phyloP scores from a whole-genome alignment of 2,113 vertebrate genomes.

The Callithrix jacchus region DNA sequence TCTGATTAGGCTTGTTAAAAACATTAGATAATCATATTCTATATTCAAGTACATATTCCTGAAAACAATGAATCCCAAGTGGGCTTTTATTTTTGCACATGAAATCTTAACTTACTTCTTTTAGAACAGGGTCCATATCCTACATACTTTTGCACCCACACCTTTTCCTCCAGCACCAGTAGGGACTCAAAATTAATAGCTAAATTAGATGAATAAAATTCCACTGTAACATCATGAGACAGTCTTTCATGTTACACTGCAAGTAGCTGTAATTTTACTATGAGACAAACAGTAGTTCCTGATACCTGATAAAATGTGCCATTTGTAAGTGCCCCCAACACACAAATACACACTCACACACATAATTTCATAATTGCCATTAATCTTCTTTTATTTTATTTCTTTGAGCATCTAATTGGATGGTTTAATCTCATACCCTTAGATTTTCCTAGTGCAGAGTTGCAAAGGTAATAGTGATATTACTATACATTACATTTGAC shows the following conservation, averaged over 20 bases:
- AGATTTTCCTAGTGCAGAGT: neutral
- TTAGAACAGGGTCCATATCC: neutral
- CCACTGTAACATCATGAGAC: neutral
- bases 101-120: neutral
- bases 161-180: neutral
- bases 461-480: neutral
- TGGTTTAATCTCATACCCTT: neutral
- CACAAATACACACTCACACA: neutral
- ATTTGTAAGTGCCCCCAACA: neutral
- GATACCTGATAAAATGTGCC: neutral
- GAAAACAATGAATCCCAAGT: neutral
- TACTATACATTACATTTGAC: neutral
- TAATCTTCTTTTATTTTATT: neutral
- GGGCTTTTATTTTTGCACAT: slow-evolving; percentile 38
- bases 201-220: neutral
- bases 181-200: neutral
- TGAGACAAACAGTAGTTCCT: neutral
- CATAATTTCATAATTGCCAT: neutral
- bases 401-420: neutral
- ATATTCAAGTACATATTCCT: neutral
- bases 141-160: neutral
- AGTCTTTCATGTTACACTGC: neutral
- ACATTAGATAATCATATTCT: neutral
- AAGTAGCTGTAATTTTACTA: slow-evolving; percentile 17
- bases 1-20: neutral